Base-by-base conservation (phyloP, 2,797 vertebrate genomes). In the Leptatherina wallacei region DNA sequence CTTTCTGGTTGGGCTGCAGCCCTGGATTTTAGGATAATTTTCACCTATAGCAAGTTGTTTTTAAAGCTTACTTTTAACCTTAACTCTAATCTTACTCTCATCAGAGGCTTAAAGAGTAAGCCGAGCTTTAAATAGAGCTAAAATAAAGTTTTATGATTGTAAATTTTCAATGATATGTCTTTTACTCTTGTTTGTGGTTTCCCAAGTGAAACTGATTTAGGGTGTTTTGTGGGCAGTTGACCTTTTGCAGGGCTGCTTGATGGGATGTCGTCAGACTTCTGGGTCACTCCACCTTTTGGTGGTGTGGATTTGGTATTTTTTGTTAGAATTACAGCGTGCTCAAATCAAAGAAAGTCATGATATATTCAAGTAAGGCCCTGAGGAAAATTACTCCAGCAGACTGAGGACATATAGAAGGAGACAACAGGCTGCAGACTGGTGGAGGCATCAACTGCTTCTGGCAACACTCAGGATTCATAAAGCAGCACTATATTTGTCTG, bases 51-150 rank as follows among this genome's bases (percentile, higher is more conserved):
- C 52, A 54, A 67, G 81, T 80, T 82, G 81, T 85, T 90, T 90
- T 87, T 75, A 84, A 84, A 80, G 82, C 71, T 89, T 68, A 74
- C 74, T 69, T 74, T 27, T 51, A 85, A 88, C 84, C 85, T 75
- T 86, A 86, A 89, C 85, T 74, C 73, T 83, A 81, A 90, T 89
- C 86, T 77, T 73, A 70, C 71, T 80, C 77, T 90, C 85, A 78
- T 83, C 63, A 55, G 59, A 85, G 77, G 76, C 75, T 85, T 84
- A 73, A 71, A 69, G 69, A 61, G 62, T 52, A 74, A 80, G 78
- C 79, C 61, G 51, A 5, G 63, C 68, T 84, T 81, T 82, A 90
- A 87, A 91, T 83, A 85, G 80, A 81, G 51, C 54, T 61, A 69
- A 67, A 83, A 84, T 62, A 83, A 84, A 69, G 33, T 80, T 90